Evolutionary conservation across 92 coral and sea anemone genomes (phyloP), one percentile per base, ranked within the genome.

Genomic region (Epizoanthus rinbou): DNA sequence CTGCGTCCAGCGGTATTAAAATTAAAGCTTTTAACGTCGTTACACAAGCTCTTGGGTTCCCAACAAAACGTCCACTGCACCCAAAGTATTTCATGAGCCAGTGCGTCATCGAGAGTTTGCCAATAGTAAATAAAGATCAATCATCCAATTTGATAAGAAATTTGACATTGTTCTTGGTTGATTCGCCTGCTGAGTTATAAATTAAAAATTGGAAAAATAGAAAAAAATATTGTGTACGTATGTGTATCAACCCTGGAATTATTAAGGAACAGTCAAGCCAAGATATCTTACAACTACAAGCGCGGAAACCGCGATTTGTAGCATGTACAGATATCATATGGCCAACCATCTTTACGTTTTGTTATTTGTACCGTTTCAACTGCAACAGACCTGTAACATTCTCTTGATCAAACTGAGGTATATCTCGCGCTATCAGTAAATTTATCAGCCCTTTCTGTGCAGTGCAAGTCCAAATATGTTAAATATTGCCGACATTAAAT

Each of bases 401-500:
- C 22, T 67, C 28, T 67, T 67, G 47, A 33, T 67, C 73, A 17
- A 33, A 67, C 5, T 18, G 39, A 41, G 47, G 25, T 6, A 31
- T 66, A 28, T 66, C 13, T 17, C 47, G 72, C 16, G 73, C 16
- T 25, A 67, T 33, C 73, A 33, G 73, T 7, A 41, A 33, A 28
- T 41, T 67, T 28, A 67, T 67, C 47, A 67, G 16, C 15, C 2
- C 0, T 13, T 25, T 67, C 4, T n/a, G 18, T 67, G 73, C n/a
- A 33, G 6, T 67, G 47, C 39, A 67, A 28, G 41, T 33, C 73
- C 50, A 67, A 25, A 67, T 28, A 41, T 33, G 73, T 72, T 72
- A n/a, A 72, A 57, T 47, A 43, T 21, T 57, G 5, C 35, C 15
- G 1, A 56, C 33, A 57, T 43, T 21, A 52, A 16, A 33, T 67